Conservation (phyloP, 2,888 invertebrate genomes). For the Dusona sp. region DNA sequence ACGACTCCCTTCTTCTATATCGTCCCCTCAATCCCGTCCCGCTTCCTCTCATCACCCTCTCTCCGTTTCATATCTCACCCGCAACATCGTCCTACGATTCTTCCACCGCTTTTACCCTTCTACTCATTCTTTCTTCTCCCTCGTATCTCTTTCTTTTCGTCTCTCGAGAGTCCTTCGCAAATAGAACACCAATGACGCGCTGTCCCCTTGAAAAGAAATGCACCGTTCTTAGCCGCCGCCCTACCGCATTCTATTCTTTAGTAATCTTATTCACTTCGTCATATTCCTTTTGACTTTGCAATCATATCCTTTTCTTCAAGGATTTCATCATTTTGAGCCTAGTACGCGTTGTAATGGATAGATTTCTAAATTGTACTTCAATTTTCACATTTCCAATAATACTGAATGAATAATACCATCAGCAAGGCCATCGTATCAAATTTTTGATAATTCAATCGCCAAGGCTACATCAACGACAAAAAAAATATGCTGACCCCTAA, state of each 20-base stretch:
- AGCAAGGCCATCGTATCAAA: neutral
- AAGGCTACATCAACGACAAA: neutral
- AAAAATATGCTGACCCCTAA: neutral
- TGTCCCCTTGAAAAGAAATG: slow-evolving; percentile 82
- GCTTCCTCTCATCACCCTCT: slow-evolving; percentile 64
- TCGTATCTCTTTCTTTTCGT: slow-evolving; percentile 55
- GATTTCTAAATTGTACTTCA: neutral
- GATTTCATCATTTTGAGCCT: neutral
- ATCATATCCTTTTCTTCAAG: neutral
- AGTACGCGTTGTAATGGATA: neutral
- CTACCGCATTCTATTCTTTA: slow-evolving; percentile 65
- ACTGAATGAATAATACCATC: neutral
- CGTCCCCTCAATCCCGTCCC: slow-evolving; percentile 72
- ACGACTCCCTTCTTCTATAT: slow-evolving; percentile 60
- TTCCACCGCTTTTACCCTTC: slow-evolving; percentile 46
- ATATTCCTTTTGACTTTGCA: neutral
- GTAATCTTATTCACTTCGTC: slow-evolving; percentile 13
- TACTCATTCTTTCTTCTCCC: slow-evolving; percentile 50
- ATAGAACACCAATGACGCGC: slow-evolving; percentile 41
- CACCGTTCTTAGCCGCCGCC: slow-evolving; percentile 75
- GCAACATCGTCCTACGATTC: slow-evolving; percentile 51
- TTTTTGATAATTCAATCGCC: neutral
- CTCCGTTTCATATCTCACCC: slow-evolving; percentile 65
- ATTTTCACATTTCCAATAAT: neutral
- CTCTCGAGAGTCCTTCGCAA: slow-evolving; percentile 41